These are phyloP conservation scores for Stomatorhinus ivindoensis DNA, from an alignment of 2,113 vertebrate species.

Conservation along the genomic window DNA sequence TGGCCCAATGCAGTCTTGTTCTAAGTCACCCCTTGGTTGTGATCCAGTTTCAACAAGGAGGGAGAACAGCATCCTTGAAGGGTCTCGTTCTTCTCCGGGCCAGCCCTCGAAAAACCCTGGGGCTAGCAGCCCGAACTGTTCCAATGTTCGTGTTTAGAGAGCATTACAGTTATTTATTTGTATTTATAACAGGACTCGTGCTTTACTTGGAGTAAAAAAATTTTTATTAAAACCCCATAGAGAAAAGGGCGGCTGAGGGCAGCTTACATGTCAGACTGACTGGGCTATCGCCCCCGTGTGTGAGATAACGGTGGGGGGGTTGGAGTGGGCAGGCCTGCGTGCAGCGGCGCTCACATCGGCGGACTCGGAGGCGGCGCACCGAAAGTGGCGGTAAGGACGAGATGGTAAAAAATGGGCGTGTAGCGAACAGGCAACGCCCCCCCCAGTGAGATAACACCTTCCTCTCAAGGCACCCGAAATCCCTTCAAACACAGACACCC, in stretches of 20 bases:
- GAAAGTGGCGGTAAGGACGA: background rate
- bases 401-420: background rate
- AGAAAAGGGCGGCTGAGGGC: background rate
- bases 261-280: background rate
- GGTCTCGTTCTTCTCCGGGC: background rate
- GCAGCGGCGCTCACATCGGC: background rate
- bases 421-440: background rate
- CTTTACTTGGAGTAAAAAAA: background rate
- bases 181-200: background rate
- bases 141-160: background rate
- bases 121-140: background rate
- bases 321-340: background rate
- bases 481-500: background rate
- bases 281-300: background rate
- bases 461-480: background rate
- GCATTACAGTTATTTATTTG: background rate
- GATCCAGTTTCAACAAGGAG: constrained; percentile 9
- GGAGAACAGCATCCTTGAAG: background rate
- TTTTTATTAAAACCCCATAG: background rate
- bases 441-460: background rate
- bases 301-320: background rate
- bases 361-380: background rate
- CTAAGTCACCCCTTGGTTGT: background rate
- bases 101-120: background rate
- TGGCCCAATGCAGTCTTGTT: background rate